phyloP scores from a whole-genome alignment of 2,113 vertebrate genomes.

The Oriolus oriolus region DNA sequence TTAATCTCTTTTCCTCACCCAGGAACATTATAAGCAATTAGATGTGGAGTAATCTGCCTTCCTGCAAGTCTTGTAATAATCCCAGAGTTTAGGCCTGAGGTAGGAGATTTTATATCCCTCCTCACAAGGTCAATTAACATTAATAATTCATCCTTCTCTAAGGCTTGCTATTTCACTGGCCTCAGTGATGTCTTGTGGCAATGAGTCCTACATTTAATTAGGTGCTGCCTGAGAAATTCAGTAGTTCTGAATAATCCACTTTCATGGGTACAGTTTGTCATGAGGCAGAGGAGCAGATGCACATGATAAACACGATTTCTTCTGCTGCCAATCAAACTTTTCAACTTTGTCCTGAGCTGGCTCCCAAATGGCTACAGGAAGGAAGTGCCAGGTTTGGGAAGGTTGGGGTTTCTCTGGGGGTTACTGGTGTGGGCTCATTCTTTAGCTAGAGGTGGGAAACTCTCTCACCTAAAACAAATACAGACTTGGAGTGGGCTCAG shows the following conservation, averaged over 20 bases:
- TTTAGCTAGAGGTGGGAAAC: not conserved
- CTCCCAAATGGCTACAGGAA: not conserved
- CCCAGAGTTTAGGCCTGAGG: conserved; percentile 40
- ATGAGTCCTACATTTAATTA: conserved; percentile 30
- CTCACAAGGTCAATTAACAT: conserved; percentile 49
- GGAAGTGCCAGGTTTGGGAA: not conserved
- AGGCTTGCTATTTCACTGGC: conserved; percentile 10
- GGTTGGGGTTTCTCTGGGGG: not conserved
- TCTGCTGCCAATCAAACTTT: conserved; percentile 1
- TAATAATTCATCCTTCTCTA: conserved; percentile 45
- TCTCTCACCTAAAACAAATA: not conserved
- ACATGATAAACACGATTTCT: conserved; percentile 15
- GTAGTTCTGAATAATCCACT: conserved; percentile 1
- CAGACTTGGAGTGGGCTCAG: not conserved
- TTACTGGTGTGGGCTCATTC: not conserved
- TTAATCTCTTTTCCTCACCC: conserved; percentile 1
- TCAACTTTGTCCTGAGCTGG: not conserved
- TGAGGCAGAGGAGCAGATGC: conserved; percentile 13
- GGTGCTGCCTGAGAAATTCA: not conserved
- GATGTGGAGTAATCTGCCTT: conserved; percentile 31
- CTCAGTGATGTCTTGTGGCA: not conserved
- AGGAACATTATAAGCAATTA: conserved; percentile 26
- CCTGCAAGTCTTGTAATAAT: conserved; percentile 14
- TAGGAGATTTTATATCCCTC: conserved; percentile 9
- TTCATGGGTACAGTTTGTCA: not conserved